phyloP scores from a whole-genome alignment of 1,140 invertebrate species.

The Ceratina australensis region DNA sequence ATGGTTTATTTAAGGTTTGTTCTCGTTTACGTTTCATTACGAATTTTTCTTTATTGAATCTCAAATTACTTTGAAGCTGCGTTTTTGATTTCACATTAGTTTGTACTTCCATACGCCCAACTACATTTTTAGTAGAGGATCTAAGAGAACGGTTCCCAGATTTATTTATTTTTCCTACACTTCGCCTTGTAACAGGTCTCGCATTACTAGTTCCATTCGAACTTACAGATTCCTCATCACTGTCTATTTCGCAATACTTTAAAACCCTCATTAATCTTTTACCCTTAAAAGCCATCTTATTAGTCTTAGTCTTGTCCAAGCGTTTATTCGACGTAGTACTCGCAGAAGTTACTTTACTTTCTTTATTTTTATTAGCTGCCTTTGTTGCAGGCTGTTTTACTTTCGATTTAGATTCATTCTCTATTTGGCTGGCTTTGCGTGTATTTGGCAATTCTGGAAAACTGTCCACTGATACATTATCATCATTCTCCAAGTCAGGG shows the following conservation, averaged over 20 bases:
- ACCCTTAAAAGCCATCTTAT: conserved; percentile 64
- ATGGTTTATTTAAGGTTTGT: conserved; percentile 37
- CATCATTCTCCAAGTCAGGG: conserved; percentile 82
- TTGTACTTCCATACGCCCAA: conserved; percentile 40
- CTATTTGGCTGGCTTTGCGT: conserved; percentile 82
- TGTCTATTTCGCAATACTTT: conserved; percentile 75
- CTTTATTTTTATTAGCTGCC: conserved; percentile 38
- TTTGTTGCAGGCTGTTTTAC: conserved; percentile 56
- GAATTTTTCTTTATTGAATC: conserved; percentile 49
- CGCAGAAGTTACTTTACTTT: conserved; percentile 40
- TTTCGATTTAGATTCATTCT: conserved; percentile 82
- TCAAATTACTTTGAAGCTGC: conserved; percentile 48
- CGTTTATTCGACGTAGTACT: conserved; percentile 40
- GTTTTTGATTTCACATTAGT: conserved; percentile 49
- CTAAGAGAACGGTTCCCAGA: conserved; percentile 62
- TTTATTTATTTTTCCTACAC: conserved; percentile 56
- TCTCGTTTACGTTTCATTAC: conserved; percentile 60
- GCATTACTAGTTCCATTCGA: conserved; percentile 64
- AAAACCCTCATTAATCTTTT: conserved; percentile 69
- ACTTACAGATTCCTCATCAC: conserved; percentile 71
- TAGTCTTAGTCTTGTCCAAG: conserved; percentile 51
- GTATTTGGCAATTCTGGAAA: conserved; percentile 85
- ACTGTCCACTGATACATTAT: conserved; percentile 83
- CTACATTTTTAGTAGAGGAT: conserved; percentile 63
- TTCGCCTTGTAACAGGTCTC: conserved; percentile 67